Conservation (phyloP, 2,888 invertebrate species). For the Arrhopalites spinosus region DNA sequence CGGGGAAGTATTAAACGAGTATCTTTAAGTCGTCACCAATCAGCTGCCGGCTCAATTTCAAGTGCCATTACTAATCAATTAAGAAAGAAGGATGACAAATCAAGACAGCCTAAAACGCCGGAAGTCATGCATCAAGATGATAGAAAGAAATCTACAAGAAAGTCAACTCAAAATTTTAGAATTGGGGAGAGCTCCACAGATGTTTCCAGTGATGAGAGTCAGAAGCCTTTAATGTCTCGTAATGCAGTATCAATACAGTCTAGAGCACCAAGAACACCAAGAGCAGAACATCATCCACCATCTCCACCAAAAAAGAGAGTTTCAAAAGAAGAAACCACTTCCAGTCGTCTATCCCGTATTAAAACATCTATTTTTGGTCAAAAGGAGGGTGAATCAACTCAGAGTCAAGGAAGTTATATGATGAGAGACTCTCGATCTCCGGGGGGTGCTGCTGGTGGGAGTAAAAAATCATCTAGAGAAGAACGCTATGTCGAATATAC, state of each 20-base stretch:
- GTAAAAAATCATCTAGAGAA: background rate
- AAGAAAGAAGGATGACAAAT: conserved; percentile 19
- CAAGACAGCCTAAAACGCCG: conserved; percentile 26
- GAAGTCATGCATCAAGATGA: conserved; percentile 16
- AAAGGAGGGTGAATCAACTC: conserved; percentile 6
- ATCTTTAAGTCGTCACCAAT: conserved; percentile 21
- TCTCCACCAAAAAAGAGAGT: conserved; percentile 32
- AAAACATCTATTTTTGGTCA: conserved; percentile 25
- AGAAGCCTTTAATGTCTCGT: conserved; percentile 50
- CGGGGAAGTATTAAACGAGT: conserved; percentile 8
- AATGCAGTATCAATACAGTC: background rate
- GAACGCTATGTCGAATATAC: conserved; percentile 27
- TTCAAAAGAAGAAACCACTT: conserved; percentile 21
- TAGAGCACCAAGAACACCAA: background rate
- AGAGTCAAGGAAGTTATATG: too few relatives aligned
- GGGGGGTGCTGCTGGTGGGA: background rate
- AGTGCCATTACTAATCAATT: conserved; percentile 7
- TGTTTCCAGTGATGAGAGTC: conserved; percentile 54
- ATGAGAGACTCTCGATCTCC: too few relatives aligned
- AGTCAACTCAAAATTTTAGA: conserved; percentile 11
- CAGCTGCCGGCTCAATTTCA: conserved; percentile 7
- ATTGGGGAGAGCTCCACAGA: conserved; percentile 48
- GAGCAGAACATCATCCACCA: conserved; percentile 6
- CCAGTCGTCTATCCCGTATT: conserved; percentile 27
- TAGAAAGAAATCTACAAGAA: conserved; percentile 4